Conservation (phyloP, 2,797 vertebrate species). For the Diceros bicornis region DNA sequence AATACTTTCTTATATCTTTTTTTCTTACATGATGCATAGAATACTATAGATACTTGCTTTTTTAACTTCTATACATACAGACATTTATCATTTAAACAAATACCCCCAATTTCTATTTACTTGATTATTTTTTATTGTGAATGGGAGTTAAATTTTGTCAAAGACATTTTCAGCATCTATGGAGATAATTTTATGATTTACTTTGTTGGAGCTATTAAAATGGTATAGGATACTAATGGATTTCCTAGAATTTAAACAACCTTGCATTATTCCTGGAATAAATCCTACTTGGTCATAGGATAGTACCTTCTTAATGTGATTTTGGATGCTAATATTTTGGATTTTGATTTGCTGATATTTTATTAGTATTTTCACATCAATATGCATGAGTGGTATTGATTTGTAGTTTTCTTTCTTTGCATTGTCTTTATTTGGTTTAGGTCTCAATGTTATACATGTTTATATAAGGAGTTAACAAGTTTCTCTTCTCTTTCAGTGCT, state of each 20-base stretch:
- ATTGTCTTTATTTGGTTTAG: neutral
- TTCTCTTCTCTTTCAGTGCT: neutral
- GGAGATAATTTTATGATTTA: neutral
- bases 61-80: neutral
- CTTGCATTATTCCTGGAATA: neutral
- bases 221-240: neutral
- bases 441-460: neutral
- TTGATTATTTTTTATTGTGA: neutral
- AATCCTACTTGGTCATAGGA: neutral
- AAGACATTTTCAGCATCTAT: neutral
- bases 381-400: neutral
- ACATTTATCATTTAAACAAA: neutral
- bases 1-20: neutral
- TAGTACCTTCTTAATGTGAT: neutral
- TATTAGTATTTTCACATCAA: neutral
- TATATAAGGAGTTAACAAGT: neutral
- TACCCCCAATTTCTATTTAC: neutral
- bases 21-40: neutral
- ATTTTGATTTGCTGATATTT: neutral
- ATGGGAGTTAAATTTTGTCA: neutral
- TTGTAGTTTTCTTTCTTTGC: neutral
- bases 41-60: neutral
- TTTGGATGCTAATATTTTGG: neutral
- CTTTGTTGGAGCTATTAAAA: neutral
- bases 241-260: neutral